Conservation (phyloP, 2,797 vertebrate genomes). For the Sciurus carolinensis region DNA sequence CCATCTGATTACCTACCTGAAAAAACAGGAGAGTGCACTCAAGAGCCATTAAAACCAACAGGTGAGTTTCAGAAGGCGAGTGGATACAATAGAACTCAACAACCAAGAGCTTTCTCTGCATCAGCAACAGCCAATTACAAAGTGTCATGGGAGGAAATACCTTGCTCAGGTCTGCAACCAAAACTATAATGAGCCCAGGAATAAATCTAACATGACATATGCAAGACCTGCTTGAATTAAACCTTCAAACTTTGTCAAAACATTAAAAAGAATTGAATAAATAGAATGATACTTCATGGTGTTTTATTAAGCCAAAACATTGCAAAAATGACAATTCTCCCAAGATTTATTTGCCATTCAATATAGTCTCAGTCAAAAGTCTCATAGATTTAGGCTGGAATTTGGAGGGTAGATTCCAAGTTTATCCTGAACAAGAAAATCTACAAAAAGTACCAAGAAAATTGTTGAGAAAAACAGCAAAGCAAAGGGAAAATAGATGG, state of each 20-base stretch:
- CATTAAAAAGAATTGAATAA: slow-evolving; percentile 49
- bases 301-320: background rate
- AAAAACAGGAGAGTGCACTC: background rate
- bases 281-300: slow-evolving; percentile 14
- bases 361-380: background rate
- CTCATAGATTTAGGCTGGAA: slow-evolving; percentile 6
- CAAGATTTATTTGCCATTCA: slow-evolving; percentile 60
- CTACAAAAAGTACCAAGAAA: background rate
- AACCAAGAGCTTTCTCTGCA: background rate
- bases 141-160: slow-evolving; percentile 50
- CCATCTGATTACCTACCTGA: slow-evolving; percentile 42
- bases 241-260: slow-evolving; percentile 60
- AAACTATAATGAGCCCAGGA: slow-evolving; percentile 45
- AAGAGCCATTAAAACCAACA: slow-evolving; percentile 54
- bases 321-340: slow-evolving; percentile 34
- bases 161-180: slow-evolving; percentile 56
- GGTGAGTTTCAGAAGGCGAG: slow-evolving; percentile 39
- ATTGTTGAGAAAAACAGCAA: background rate
- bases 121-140: slow-evolving; percentile 61
- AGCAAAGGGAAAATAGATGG: background rate
- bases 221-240: slow-evolving; percentile 57
- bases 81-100: background rate
- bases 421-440: slow-evolving; percentile 52
- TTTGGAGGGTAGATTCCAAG: slow-evolving; percentile 53
- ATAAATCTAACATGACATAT: slow-evolving; percentile 59